Conservation (phyloP, 2,797 vertebrate genomes). For the Sebastes diaconus region DNA sequence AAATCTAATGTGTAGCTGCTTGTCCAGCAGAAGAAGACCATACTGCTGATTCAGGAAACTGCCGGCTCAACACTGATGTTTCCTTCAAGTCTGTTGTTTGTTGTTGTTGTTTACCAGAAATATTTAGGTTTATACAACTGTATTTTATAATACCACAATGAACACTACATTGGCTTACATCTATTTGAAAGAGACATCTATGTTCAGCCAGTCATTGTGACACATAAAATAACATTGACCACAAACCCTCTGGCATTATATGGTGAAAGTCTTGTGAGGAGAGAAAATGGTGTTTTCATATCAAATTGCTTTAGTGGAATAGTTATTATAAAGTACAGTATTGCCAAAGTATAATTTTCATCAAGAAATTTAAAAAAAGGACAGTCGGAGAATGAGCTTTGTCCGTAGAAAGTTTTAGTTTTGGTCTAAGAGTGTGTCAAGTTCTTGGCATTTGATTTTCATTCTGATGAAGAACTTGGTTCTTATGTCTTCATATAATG, state of each 20-base stretch:
- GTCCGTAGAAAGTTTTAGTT: background rate
- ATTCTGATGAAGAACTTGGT: background rate
- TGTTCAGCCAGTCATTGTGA: background rate
- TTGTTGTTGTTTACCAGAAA: background rate
- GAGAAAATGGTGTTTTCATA: background rate
- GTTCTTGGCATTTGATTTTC: background rate
- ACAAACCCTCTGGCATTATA: background rate
- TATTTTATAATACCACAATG: background rate
- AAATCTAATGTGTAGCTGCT: slow-evolving; percentile 17
- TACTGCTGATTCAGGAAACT: slow-evolving; percentile 31
- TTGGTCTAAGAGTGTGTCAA: background rate
- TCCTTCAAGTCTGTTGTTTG: background rate
- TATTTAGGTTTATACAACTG: background rate
- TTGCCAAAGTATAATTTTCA: background rate
- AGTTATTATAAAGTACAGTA: background rate
- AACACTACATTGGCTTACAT: background rate
- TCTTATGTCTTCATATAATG: background rate
- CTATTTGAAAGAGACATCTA: background rate
- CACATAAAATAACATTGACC: background rate
- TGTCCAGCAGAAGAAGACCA: slow-evolving; percentile 11
- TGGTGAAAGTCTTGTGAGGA: background rate
- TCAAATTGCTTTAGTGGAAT: background rate
- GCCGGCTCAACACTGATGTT: background rate
- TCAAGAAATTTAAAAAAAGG: background rate
- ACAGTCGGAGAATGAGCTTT: background rate